Conservation (phyloP, 2,888 invertebrate genomes). For the Trissolcus japonicus region DNA sequence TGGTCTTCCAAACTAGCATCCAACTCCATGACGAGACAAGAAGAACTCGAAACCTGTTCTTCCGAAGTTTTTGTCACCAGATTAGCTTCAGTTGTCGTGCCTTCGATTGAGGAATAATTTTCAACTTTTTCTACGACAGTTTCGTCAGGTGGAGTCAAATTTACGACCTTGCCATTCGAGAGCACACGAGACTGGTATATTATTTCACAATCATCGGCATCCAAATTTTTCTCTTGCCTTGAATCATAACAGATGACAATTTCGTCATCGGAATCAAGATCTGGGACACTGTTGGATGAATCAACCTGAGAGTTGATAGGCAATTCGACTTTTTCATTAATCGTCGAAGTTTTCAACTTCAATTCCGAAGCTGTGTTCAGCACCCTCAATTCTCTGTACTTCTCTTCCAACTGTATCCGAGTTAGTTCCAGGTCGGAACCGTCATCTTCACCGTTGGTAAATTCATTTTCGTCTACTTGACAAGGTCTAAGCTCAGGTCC, state of each 20-base stretch:
- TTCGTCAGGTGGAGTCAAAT: neutral
- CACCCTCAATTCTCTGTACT: neutral
- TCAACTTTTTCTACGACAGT: neutral
- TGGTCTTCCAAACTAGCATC: too few relatives aligned
- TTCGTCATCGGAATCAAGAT: slow-evolving; percentile 2
- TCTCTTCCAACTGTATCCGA: neutral
- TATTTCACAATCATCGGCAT: neutral
- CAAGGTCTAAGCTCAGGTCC: too few relatives aligned
- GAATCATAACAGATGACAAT: slow-evolving; percentile 9
- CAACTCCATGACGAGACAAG: too few relatives aligned
- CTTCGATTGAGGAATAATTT: neutral
- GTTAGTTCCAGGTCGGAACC: too few relatives aligned
- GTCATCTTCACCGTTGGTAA: neutral
- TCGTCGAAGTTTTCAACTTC: neutral
- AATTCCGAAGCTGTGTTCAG: neutral
- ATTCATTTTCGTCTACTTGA: neutral
- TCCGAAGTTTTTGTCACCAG: neutral
- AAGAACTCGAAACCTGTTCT: neutral
- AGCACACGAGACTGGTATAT: neutral
- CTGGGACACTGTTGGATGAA: neutral
- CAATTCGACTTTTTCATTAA: too few relatives aligned
- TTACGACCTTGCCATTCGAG: too few relatives aligned
- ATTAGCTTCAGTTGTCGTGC: neutral
- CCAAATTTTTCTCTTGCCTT: neutral
- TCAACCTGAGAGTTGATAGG: too few relatives aligned